These are phyloP conservation scores for Pantala flavescens DNA, from an alignment of 1,140 invertebrate genomes.

Conservation along the genomic window DNA sequence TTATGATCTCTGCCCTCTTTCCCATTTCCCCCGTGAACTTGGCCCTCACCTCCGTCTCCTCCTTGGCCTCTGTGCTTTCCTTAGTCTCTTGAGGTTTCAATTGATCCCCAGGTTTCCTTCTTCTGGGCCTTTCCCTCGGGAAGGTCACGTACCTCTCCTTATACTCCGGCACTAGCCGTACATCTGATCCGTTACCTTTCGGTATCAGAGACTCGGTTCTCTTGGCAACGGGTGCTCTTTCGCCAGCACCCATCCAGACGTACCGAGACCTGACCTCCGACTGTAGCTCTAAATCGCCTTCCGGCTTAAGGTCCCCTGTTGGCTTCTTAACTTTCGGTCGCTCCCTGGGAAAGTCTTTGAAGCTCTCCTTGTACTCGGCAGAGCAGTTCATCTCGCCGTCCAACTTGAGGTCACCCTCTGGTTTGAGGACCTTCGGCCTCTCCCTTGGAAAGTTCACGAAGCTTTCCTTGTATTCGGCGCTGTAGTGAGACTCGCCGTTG, in stretches of 20 bases:
- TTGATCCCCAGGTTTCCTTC: not conserved
- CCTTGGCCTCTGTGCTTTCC: not conserved
- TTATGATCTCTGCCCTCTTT: not conserved
- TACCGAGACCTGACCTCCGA: not conserved
- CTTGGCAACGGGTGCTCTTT: not conserved
- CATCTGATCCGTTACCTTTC: not conserved
- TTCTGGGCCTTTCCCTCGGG: slow-evolving; percentile 8
- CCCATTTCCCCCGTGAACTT: not conserved
- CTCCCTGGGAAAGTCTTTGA: slow-evolving; percentile 10
- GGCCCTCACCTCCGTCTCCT: not conserved
- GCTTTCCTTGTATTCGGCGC: not conserved
- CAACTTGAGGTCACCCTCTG: not conserved
- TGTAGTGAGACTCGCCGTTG: not conserved
- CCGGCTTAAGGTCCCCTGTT: not conserved
- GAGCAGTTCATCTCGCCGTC: not conserved
- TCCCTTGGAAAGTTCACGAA: slow-evolving; percentile 7
- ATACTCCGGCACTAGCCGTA: not conserved
- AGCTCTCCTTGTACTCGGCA: not conserved
- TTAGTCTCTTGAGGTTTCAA: not conserved
- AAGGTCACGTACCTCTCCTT: not conserved
- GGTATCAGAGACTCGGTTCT: not conserved
- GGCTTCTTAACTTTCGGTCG: not conserved
- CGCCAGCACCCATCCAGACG: not conserved
- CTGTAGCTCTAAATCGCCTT: not conserved
- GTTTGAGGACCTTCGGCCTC: not conserved